Base-by-base conservation (phyloP, 2,797 vertebrate genomes). In the Sebastolobus alascanus region DNA sequence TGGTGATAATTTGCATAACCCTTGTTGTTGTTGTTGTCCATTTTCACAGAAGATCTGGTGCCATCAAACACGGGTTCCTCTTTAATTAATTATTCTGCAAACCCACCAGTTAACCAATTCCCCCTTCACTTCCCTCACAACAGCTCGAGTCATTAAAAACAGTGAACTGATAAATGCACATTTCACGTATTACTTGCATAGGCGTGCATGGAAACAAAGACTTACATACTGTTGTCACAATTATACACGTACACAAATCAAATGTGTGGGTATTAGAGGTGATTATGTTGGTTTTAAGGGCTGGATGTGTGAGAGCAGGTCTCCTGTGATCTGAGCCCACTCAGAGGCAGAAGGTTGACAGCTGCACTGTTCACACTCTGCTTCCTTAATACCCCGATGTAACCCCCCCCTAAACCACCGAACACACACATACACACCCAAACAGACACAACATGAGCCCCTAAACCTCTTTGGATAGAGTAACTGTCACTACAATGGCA, bases 241-340 rank as follows among this genome's bases (percentile, higher is more conserved):
- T 27, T 20, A 73, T 8, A 60, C 6, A 73, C 66, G 1, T 8
- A 64, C 43, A 79, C 50, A 79, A 74, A 89, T 77, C 27, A 73
- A 80, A 79, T 87, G 69, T 84, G 64, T 71, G 65, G 75, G 80
- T 78, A 79, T 91, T 90, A 91, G 67, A 80, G 59, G 80, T 88
- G 90, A 93, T 92, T 88, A 90, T 80, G 71, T 29, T 55, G 82
- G 68, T 82, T 89, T 94, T 87, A 88, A 73, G 77, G 77, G 66
- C 54, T 73, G 72, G 20, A 73, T 75, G 71, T 70, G 70, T 79
- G 82, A 88, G 79, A 80, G 74, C 55, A 80, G 69, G 63, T 75
- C 75, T 84, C 37, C 52, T 79, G 69, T 91, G 80, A 92, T 90
- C 77, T 67, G 66, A 86, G 74, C 81, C 54, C 27, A 22, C 65